Conservation (phyloP, 2,888 invertebrate species). For the Anagyrus pseudococci region DNA sequence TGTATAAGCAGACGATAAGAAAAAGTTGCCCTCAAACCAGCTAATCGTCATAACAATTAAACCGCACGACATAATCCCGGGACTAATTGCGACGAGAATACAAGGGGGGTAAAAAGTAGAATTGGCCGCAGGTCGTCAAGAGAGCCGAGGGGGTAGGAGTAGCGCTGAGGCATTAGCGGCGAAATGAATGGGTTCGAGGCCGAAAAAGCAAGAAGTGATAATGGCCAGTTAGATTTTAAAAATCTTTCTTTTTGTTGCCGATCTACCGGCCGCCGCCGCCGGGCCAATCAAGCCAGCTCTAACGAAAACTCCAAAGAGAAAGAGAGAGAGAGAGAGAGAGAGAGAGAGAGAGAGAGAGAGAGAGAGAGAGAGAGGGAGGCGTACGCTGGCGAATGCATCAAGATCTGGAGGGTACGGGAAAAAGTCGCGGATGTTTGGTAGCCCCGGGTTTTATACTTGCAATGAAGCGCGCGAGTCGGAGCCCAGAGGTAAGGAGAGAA, state of each 20-base stretch:
- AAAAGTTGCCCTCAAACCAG: not conserved
- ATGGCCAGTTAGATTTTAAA: not conserved
- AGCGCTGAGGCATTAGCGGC: too few species aligned
- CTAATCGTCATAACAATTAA: constrained; percentile 17
- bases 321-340: not conserved
- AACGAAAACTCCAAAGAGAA: not conserved
- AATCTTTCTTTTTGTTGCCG: not conserved
- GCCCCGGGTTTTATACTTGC: too few species aligned
- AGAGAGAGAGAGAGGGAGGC: too few species aligned
- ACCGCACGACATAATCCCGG: constrained; percentile 24
- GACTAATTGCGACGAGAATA: constrained; percentile 12
- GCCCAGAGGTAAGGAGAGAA: not conserved
- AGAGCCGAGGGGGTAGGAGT: not conserved
- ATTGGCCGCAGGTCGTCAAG: constrained; percentile 1
- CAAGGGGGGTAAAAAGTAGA: constrained; percentile 1
- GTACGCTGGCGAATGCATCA: too few species aligned
- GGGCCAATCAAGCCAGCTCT: too few species aligned
- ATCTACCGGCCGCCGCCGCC: not conserved
- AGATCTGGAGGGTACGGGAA: too few species aligned
- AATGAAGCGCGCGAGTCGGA: too few species aligned
- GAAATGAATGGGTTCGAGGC: not conserved
- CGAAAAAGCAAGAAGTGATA: not conserved
- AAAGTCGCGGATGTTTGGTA: too few species aligned
- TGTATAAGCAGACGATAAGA: too few species aligned
- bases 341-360: not conserved